These are phyloP conservation scores for Drosophila paracracens DNA, from an alignment of 2,888 invertebrate genomes.

Conservation along the genomic window DNA sequence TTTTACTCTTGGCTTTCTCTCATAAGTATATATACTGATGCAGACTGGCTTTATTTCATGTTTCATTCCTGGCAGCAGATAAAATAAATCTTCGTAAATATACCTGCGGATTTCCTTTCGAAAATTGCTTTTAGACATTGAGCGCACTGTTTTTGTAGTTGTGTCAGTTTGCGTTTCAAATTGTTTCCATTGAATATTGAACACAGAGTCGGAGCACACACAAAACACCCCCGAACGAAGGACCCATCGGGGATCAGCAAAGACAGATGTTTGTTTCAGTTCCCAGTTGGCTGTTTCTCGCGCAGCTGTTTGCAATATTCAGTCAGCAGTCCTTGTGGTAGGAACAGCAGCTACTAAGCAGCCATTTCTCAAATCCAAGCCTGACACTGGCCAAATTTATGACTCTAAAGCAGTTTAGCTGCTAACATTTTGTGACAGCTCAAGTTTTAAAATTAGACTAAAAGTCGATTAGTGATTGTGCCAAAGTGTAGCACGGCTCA, in stretches of 20 bases:
- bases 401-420: slow-evolving; percentile 26
- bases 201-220: not conserved
- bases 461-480: slow-evolving; percentile 31
- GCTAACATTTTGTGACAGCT: slow-evolving; percentile 32
- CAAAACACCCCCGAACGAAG: slow-evolving; percentile 44
- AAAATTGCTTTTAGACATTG: slow-evolving; percentile 19
- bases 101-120: slow-evolving; percentile 19
- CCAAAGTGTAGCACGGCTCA: slow-evolving; percentile 18
- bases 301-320: slow-evolving; percentile 54
- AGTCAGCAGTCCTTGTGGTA: slow-evolving; percentile 37
- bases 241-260: slow-evolving; percentile 19
- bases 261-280: slow-evolving; percentile 45
- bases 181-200: slow-evolving; percentile 41
- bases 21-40: no score
- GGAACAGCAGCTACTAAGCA: slow-evolving; percentile 13
- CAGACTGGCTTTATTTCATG: not conserved
- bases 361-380: slow-evolving; percentile 23
- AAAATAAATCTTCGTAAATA: not conserved
- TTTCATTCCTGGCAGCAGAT: not conserved
- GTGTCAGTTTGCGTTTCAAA: slow-evolving; percentile 10
- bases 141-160: slow-evolving; percentile 12
- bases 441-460: slow-evolving; percentile 17
- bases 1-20: not conserved
- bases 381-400: slow-evolving; percentile 28
- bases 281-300: slow-evolving; percentile 10